phyloP scores from a whole-genome alignment of 2,888 invertebrate genomes.

The Julus scanicus region DNA sequence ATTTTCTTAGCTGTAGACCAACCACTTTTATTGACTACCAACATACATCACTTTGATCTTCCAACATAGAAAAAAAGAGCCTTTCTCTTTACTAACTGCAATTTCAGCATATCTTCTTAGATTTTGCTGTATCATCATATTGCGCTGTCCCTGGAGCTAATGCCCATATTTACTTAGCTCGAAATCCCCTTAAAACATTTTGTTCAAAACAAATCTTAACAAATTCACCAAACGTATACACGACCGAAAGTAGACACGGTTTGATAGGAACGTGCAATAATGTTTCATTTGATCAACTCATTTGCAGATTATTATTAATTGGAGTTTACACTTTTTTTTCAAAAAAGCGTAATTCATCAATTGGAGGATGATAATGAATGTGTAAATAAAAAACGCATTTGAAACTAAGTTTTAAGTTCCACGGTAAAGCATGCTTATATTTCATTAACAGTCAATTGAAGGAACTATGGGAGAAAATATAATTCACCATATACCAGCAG shows the following conservation, averaged over 20 bases:
- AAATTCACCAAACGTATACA: not conserved
- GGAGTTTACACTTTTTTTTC: not conserved
- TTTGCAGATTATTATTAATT: conserved; percentile 40
- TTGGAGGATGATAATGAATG: not conserved
- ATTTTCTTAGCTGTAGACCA: conserved; percentile 44
- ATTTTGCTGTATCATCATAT: conserved; percentile 29
- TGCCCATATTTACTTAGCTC: conserved; percentile 30
- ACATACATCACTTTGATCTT: conserved; percentile 45
- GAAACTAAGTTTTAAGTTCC: not conserved
- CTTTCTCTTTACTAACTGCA: conserved; percentile 43
- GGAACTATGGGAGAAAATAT: not conserved
- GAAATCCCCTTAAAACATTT: conserved; percentile 12
- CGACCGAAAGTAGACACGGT: not conserved
- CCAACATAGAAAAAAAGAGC: not conserved
- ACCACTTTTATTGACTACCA: conserved; percentile 34
- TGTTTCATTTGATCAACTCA: conserved; percentile 40
- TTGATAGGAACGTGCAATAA: not conserved
- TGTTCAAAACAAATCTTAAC: conserved; percentile 21
- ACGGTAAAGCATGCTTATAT: not conserved
- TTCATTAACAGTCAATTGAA: not conserved
- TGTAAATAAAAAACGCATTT: not conserved
- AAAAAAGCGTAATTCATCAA: not conserved
- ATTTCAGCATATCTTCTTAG: conserved; percentile 36
- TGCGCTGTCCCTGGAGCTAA: conserved; percentile 23
- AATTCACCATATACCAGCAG: not conserved